These are phyloP conservation scores for Vannuccia rotundouncinata DNA, from an alignment of 2,888 invertebrate species.

Conservation along the genomic window DNA sequence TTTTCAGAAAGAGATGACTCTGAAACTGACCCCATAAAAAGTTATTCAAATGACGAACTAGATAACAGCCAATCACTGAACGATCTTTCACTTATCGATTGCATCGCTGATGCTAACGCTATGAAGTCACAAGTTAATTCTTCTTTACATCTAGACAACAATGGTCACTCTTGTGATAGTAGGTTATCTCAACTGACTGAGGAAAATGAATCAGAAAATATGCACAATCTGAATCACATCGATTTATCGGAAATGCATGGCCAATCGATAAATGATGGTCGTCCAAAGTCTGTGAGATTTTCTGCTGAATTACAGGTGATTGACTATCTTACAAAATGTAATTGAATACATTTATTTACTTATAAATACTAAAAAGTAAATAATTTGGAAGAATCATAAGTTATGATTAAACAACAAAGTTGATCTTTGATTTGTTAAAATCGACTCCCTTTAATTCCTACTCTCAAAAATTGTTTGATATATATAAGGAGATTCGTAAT, in stretches of 20 bases:
- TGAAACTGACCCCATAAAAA: no score
- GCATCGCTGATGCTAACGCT: neutral
- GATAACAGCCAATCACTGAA: neutral
- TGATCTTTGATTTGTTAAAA: no score
- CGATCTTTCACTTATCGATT: neutral
- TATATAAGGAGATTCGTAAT: no score
- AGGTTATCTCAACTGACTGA: neutral
- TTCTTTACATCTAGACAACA: neutral
- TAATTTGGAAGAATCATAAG: no score
- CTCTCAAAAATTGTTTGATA: no score
- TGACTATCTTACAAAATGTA: no score
- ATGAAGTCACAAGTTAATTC: neutral
- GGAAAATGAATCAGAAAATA: neutral
- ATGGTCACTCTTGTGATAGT: neutral
- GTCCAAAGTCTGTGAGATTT: neutral
- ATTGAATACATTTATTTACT: no score
- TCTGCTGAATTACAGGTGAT: neutral
- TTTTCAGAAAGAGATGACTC: no score
- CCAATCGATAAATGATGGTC: neutral
- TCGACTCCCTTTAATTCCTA: no score
- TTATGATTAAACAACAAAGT: no score
- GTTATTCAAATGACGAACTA: no score
- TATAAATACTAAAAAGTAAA: no score
- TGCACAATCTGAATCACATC: neutral
- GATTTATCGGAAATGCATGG: neutral